These are phyloP conservation scores for Chromoteleia sp. DNA, from an alignment of 2,888 invertebrate species.

Conservation along the genomic window DNA sequence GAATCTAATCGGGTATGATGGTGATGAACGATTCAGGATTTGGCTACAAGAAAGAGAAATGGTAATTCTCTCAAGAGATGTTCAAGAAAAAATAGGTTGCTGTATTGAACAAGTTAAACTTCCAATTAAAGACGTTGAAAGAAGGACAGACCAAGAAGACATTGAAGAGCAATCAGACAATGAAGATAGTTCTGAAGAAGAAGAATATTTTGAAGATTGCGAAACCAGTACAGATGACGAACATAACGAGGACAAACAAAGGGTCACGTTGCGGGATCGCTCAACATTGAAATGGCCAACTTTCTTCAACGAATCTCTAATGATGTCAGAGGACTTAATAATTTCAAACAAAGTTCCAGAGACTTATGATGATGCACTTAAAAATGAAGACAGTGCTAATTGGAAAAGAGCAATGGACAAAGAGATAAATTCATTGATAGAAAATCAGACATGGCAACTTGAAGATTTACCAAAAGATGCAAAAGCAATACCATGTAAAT, in stretches of 20 bases:
- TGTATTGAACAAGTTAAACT: constrained; percentile 36
- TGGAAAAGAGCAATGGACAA: constrained; percentile 74
- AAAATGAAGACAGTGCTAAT: constrained; percentile 55
- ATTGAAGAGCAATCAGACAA: constrained; percentile 9
- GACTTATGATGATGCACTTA: too few species aligned
- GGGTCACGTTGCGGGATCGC: too few species aligned
- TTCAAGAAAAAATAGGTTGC: constrained; percentile 68
- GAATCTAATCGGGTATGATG: constrained; percentile 74
- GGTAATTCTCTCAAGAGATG: constrained; percentile 73
- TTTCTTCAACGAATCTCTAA: constrained; percentile 42
- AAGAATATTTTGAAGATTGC: constrained; percentile 23
- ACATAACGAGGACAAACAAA: too few species aligned
- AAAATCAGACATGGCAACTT: constrained; percentile 76
- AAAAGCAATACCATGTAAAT: constrained; percentile 73
- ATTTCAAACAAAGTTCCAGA: constrained; percentile 30
- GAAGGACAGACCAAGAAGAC: constrained; percentile 19
- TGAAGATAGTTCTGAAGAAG: constrained; percentile 16
- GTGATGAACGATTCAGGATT: constrained; percentile 74
- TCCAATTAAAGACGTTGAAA: constrained; percentile 5
- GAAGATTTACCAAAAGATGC: constrained; percentile 70
- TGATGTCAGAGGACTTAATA: constrained; percentile 48
- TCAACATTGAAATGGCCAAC: too few species aligned
- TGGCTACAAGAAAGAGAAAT: constrained; percentile 62
- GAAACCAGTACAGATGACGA: constrained; percentile 43
- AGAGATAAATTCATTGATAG: too few species aligned